phyloP scores from a whole-genome alignment of 2,888 invertebrate genomes.

The Neoitamus cyanurus region DNA sequence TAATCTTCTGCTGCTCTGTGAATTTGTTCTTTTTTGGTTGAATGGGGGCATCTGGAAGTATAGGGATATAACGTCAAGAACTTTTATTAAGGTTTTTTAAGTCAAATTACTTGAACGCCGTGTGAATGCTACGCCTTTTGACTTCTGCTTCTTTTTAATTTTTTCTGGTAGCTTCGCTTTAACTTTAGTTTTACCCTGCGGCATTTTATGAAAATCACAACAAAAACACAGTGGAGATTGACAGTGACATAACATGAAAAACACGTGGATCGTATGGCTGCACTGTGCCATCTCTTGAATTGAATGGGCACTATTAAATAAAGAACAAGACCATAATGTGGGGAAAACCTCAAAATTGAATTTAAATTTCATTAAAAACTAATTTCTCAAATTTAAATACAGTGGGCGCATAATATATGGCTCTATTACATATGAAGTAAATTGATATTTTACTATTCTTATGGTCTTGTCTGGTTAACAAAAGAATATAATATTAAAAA shows the following conservation, averaged over 20 bases:
- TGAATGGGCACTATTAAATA: no score
- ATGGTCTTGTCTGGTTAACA: no score
- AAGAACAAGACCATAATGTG: no score
- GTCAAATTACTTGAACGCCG: slow-evolving; percentile 70
- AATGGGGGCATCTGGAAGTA: slow-evolving; percentile 71
- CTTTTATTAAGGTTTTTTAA: not conserved
- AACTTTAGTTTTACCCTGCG: slow-evolving; percentile 72
- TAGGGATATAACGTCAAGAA: not conserved
- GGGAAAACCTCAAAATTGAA: no score
- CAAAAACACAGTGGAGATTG: not conserved
- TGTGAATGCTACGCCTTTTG: slow-evolving; percentile 68
- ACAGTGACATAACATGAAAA: not conserved
- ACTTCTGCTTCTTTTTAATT: slow-evolving; percentile 69
- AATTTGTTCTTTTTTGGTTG: slow-evolving; percentile 72
- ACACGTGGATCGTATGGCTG: no score
- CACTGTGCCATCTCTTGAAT: not conserved
- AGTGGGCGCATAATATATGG: no score
- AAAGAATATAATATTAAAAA: no score
- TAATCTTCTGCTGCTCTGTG: slow-evolving; percentile 72
- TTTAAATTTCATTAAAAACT: no score
- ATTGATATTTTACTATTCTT: no score
- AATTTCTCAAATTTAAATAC: no score
- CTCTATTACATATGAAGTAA: no score
- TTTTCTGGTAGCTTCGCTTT: slow-evolving; percentile 70
- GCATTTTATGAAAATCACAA: slow-evolving; percentile 65